These are phyloP conservation scores for Brachionus plicatilis DNA, from an alignment of 1,140 invertebrate genomes.

Conservation along the genomic window DNA sequence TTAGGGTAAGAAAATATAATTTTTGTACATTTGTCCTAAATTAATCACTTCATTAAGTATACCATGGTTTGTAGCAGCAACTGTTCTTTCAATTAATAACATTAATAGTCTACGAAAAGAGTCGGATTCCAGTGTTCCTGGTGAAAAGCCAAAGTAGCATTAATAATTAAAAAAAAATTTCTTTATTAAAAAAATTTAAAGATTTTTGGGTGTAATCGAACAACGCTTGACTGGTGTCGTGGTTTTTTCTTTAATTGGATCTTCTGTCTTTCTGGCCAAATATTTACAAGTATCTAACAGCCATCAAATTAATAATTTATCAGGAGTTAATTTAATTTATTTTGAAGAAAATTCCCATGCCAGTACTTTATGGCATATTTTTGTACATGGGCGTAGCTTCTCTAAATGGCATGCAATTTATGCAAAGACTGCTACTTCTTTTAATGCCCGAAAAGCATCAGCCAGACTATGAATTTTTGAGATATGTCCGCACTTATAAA, in stretches of 20 bases:
- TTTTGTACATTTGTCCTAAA: background rate
- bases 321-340: background rate
- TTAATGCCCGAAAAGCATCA: conserved; percentile 98
- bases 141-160: conserved; percentile 78
- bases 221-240: conserved; percentile 86
- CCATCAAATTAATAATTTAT: background rate
- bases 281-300: background rate
- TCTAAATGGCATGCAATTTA: conserved; percentile 75
- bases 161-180: background rate
- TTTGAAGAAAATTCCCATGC: conserved; percentile 73
- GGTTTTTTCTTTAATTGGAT: conserved; percentile 72
- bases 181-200: background rate
- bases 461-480: conserved; percentile 91
- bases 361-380: conserved; percentile 87
- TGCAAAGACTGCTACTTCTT: conserved; percentile 87
- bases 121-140: conserved; percentile 90
- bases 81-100: conserved; percentile 95
- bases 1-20: conserved; percentile 63
- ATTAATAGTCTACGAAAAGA: conserved; percentile 93
- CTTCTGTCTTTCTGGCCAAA: conserved; percentile 29
- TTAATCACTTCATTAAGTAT: conserved; percentile 51
- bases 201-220: conserved; percentile 80
- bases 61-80: conserved; percentile 93
- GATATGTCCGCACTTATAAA: conserved; percentile 76
- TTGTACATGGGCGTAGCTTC: conserved; percentile 98